These are phyloP conservation scores for Protophormia terraenovae DNA, from an alignment of 2,888 invertebrate genomes.

Conservation along the genomic window DNA sequence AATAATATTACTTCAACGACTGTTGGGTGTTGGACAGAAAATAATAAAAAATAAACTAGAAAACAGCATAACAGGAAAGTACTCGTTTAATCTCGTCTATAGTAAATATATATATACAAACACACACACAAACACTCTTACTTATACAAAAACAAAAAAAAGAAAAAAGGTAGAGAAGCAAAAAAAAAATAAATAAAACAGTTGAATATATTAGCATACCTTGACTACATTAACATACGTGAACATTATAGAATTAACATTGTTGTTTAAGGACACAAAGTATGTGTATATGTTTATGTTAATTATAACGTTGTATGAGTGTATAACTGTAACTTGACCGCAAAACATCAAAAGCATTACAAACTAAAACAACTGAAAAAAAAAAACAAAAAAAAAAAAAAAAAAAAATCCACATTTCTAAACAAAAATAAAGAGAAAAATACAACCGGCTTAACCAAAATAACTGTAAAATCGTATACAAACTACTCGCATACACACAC, in stretches of 20 bases:
- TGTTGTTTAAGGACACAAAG: constrained; percentile 25
- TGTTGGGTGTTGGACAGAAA: constrained; percentile 7
- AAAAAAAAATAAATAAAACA: constrained; percentile 25
- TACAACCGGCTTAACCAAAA: constrained; percentile 46
- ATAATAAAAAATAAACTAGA: constrained; percentile 4
- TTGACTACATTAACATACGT: constrained; percentile 63
- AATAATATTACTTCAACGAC: constrained; percentile 40
- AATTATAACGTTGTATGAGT: constrained; percentile 13
- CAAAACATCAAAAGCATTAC: constrained; percentile 66
- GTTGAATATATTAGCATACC: constrained; percentile 59
- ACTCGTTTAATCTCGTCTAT: constrained; percentile 47
- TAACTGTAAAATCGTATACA: not conserved
- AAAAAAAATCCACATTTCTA: constrained; percentile 34
- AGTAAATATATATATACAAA: constrained; percentile 14
- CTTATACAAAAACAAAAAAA: constrained; percentile 5
- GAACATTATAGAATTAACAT: constrained; percentile 58
- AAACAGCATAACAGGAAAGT: constrained; percentile 33
- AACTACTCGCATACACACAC: not conserved
- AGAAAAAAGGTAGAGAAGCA: constrained; percentile 8
- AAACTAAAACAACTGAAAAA: constrained; percentile 56
- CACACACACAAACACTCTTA: not conserved
- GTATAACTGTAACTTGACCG: constrained; percentile 65
- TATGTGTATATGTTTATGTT: not conserved
- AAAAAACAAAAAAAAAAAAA: constrained; percentile 46
- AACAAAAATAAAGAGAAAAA: constrained; percentile 26